Conservation (phyloP, 2,888 invertebrate species). For the Keiferia lycopersicella region DNA sequence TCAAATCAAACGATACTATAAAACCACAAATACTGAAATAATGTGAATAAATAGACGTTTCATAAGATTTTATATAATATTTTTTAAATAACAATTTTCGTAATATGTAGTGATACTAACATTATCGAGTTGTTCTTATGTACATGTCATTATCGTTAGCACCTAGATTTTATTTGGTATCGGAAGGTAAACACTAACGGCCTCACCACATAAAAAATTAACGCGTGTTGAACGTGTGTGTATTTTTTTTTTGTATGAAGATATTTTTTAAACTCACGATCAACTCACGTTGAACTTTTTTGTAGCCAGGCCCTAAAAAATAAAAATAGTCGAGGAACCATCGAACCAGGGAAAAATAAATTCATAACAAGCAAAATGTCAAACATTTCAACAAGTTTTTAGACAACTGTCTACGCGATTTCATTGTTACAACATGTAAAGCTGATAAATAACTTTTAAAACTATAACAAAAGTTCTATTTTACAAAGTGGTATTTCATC, state of each 20-base stretch:
- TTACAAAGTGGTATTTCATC: conserved; percentile 51
- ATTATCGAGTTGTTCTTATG: conserved; percentile 14
- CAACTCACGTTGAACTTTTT: too few species aligned
- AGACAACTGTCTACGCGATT: conserved; percentile 51
- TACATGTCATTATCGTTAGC: conserved; percentile 33
- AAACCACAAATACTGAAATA: conserved; percentile 1
- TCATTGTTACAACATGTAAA: conserved; percentile 48
- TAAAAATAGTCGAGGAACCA: conserved; percentile 39
- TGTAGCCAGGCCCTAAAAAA: too few species aligned
- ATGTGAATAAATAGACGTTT: neutral
- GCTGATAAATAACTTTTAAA: conserved; percentile 57
- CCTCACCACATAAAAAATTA: too few species aligned
- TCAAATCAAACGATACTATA: neutral
- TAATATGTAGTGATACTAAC: neutral
- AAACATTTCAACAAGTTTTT: conserved; percentile 45
- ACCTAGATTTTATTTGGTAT: conserved; percentile 35
- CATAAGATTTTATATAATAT: conserved; percentile 1
- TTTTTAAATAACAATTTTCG: conserved; percentile 1
- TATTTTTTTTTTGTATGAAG: too few species aligned
- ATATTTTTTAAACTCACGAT: too few species aligned
- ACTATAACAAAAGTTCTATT: conserved; percentile 56
- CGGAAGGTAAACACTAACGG: conserved; percentile 40
- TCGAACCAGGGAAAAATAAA: conserved; percentile 45
- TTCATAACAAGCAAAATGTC: conserved; percentile 48
- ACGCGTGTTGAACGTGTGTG: too few species aligned